These are phyloP conservation scores for Serilophus lunatus DNA, from an alignment of 2,113 vertebrate species.

Conservation along the genomic window DNA sequence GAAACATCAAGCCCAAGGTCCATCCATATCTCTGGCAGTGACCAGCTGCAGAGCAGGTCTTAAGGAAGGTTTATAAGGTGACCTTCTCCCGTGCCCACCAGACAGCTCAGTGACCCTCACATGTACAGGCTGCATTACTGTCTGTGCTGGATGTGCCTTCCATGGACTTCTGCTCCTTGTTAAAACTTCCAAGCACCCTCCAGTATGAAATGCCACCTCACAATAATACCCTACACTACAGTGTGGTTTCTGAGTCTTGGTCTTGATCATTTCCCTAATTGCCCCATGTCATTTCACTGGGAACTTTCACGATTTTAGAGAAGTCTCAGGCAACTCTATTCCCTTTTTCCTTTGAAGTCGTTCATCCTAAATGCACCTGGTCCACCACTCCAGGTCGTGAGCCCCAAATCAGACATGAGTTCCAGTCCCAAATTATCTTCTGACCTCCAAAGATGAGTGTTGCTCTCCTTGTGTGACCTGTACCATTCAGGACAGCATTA, in stretches of 20 bases:
- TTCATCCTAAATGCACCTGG: not conserved
- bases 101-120: not conserved
- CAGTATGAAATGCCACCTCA: not conserved
- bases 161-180: not conserved
- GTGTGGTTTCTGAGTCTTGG: fast-evolving
- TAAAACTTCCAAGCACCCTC: not conserved
- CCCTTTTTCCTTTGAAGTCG: not conserved
- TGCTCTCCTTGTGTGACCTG: not conserved
- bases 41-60: not conserved
- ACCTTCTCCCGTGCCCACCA: not conserved
- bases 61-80: not conserved
- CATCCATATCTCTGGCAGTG: fast-evolving
- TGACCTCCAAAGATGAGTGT: not conserved
- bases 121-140: not conserved
- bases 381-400: not conserved
- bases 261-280: not conserved
- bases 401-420: not conserved
- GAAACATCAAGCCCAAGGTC: not conserved
- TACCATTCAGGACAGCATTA: not conserved
- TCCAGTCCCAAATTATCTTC: not conserved
- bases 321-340: not conserved
- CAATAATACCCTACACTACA: not conserved
- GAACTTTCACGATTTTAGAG: not conserved
- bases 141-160: not conserved
- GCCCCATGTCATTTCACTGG: not conserved